Percentiles rank a stretch among this genome's conserved stretches.
Conservation (phyloP, 2,797 vertebrate genomes). For the Sebastes jordani region DNA sequence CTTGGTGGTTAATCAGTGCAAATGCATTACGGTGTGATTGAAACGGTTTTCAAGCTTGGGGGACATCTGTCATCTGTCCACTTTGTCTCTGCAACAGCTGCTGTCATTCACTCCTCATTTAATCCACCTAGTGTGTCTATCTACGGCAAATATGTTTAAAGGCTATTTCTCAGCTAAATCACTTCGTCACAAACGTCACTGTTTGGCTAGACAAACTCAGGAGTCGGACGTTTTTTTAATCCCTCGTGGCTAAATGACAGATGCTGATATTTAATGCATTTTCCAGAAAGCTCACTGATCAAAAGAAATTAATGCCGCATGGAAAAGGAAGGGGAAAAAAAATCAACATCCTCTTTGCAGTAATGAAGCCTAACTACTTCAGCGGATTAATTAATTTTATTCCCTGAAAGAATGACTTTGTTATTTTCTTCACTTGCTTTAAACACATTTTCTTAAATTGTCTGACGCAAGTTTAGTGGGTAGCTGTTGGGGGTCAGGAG, state of each 20-base stretch:
- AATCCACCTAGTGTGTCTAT: constrained; percentile 13
- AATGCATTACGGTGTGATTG: constrained; percentile 2
- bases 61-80: constrained; percentile 29
- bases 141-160: neutral
- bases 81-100: constrained; percentile 22
- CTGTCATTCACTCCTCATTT: constrained; percentile 20
- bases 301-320: constrained; percentile 54
- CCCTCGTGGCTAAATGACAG: constrained; percentile 10
- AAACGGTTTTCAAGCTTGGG: constrained; percentile 1
- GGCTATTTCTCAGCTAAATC: constrained; percentile 7
- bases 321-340: constrained; percentile 11
- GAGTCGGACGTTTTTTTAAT: neutral
- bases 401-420: constrained; percentile 36
- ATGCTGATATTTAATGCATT: constrained; percentile 41
- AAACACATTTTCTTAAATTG: constrained; percentile 18
- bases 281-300: constrained; percentile 51
- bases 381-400: constrained; percentile 49
- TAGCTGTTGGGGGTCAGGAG: constrained; percentile 11
- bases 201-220: neutral
- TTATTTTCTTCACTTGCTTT: constrained; percentile 4
- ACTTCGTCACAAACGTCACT: neutral
- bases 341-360: constrained; percentile 29
- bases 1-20: neutral
- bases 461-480: constrained; percentile 13
- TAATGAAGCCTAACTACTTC: constrained; percentile 47